Evolutionary conservation across 1,140 invertebrate species (phyloP).

Genomic region (Ectropis grisescens): DNA sequence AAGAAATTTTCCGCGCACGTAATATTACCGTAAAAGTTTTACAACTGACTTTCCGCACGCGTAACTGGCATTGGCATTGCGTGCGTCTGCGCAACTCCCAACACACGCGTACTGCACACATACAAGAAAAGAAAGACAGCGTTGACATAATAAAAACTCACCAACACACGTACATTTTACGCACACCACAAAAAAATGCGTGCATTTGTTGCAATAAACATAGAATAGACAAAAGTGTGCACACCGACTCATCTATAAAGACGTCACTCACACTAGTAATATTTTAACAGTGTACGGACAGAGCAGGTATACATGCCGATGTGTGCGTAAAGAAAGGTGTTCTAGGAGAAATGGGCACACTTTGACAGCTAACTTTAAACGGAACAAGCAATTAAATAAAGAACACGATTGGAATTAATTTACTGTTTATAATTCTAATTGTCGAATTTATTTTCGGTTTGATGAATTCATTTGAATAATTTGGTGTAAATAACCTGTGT

Average conservation of each 20-base stretch:
- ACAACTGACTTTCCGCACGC: constrained; percentile 42
- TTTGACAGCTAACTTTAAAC: constrained; percentile 32
- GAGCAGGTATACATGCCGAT: constrained; percentile 12
- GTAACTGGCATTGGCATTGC: constrained; percentile 65
- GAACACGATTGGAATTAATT: constrained; percentile 30
- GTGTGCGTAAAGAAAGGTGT: constrained; percentile 66
- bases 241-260: constrained; percentile 7
- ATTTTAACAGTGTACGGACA: constrained; percentile 11
- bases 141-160: constrained; percentile 18
- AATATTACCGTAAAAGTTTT: constrained; percentile 48
- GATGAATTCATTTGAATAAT: too few relatives aligned
- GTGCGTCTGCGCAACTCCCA: constrained; percentile 57
- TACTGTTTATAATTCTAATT: too few relatives aligned
- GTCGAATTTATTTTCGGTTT: too few relatives aligned
- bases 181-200: constrained; percentile 18
- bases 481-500: too few relatives aligned
- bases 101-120: constrained; percentile 7
- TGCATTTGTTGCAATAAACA: constrained; percentile 11
- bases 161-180: constrained; percentile 23
- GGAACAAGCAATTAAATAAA: constrained; percentile 28
- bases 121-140: constrained; percentile 1
- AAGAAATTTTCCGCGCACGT: constrained; percentile 54
- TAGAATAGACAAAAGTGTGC: neutral
- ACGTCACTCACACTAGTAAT: constrained; percentile 6
- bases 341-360: constrained; percentile 59